phyloP scores from a whole-genome alignment of 53 echinoderm and acorn worm species.

The Patiria pectinifera region DNA sequence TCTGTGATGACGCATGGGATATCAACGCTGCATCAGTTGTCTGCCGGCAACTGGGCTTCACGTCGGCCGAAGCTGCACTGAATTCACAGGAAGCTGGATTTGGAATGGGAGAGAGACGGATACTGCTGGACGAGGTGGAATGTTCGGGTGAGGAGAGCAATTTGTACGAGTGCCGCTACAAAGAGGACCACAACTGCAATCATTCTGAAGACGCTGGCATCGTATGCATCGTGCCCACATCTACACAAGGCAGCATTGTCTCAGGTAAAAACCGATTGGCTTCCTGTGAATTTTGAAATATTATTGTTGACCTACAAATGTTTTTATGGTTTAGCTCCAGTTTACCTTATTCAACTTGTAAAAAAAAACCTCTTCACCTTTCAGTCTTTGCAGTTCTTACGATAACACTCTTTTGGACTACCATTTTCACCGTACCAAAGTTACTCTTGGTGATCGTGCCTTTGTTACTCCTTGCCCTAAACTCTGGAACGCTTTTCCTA shows the following conservation, averaged over 20 bases:
- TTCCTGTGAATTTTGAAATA: too few relatives aligned
- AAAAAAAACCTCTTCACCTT: too few relatives aligned
- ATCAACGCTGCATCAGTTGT: neutral
- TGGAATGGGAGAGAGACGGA: neutral
- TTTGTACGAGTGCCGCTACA: neutral
- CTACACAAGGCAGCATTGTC: neutral
- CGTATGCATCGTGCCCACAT: neutral
- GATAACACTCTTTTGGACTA: too few relatives aligned
- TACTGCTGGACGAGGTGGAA: constrained; percentile 16
- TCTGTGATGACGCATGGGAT: constrained; percentile 17
- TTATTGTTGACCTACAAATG: too few relatives aligned
- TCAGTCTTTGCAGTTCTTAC: too few relatives aligned
- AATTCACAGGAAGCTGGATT: neutral
- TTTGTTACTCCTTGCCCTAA: too few relatives aligned
- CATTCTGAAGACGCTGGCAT: constrained; percentile 24
- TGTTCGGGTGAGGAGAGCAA: constrained; percentile 9
- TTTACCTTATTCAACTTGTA: too few relatives aligned
- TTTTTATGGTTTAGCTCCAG: too few relatives aligned
- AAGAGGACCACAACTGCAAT: neutral
- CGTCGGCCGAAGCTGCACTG: neutral
- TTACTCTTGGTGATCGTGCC: too few relatives aligned
- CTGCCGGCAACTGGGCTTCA: constrained; percentile 26
- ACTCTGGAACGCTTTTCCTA: too few relatives aligned
- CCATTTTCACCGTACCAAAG: too few relatives aligned
- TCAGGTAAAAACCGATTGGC: neutral